These are phyloP conservation scores for Salvelinus sp. DNA, from an alignment of 2,113 vertebrate genomes.

Conservation along the genomic window DNA sequence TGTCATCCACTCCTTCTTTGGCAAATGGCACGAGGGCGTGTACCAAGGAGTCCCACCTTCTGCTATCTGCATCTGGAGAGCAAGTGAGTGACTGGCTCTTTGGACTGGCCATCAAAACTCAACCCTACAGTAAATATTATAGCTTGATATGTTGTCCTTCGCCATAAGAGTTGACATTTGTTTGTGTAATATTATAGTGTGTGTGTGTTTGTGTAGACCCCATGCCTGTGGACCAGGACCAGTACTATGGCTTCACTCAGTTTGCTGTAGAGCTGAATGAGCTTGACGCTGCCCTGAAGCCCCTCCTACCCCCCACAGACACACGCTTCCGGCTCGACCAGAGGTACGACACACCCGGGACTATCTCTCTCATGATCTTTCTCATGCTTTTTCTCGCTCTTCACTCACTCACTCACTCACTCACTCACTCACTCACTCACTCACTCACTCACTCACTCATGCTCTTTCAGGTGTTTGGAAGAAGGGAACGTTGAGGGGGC, in stretches of 20 bases:
- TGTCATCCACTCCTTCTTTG: constrained; percentile 85
- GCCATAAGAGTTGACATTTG: not conserved
- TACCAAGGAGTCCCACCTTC: constrained; percentile 86
- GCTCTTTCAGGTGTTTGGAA: constrained; percentile 82
- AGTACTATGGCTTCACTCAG: constrained; percentile 94
- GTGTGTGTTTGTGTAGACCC: constrained; percentile 75
- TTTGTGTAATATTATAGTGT: no score
- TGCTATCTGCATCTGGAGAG: constrained; percentile 91
- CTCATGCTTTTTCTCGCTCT: not conserved
- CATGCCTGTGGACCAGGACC: constrained; percentile 85
- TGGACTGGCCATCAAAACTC: not conserved
- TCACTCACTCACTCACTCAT: not conserved
- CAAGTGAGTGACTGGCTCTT: constrained; percentile 82
- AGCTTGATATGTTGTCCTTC: no score
- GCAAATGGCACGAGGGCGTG: constrained; percentile 94
- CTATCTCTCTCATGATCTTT: not conserved
- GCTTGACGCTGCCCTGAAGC: constrained; percentile 75
- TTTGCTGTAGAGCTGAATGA: constrained; percentile 96
- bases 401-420: no score
- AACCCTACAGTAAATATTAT: not conserved
- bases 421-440: not conserved
- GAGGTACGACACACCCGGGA: constrained; percentile 76
- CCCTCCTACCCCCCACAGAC: constrained; percentile 87
- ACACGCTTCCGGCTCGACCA: constrained; percentile 97
- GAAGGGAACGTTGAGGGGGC: constrained; percentile 89